phyloP scores from a whole-genome alignment of 2,113 vertebrate species.

The Xiphias gladius region DNA sequence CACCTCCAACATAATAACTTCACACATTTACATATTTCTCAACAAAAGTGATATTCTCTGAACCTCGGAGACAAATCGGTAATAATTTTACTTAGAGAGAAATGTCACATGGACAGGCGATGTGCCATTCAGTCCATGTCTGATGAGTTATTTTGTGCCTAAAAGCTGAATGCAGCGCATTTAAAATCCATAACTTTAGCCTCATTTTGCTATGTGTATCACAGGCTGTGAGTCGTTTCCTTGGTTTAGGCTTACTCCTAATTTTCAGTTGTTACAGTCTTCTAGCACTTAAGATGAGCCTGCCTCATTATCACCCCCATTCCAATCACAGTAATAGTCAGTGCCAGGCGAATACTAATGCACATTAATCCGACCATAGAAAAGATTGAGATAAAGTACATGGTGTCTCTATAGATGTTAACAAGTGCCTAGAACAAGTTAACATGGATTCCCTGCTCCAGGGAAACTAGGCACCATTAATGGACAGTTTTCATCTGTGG shows the following conservation, averaged over 20 bases:
- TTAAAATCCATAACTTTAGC: conserved; percentile 52
- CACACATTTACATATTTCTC: conserved; percentile 83
- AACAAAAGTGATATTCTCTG: conserved; percentile 81
- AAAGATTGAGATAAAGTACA: conserved; percentile 50
- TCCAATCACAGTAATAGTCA: conserved; percentile 62
- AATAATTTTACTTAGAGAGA: conserved; percentile 71
- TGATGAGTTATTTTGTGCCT: conserved; percentile 70
- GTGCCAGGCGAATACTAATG: conserved; percentile 58
- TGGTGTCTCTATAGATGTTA: conserved; percentile 43
- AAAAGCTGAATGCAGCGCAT: conserved; percentile 53
- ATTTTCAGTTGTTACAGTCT: conserved; percentile 65
- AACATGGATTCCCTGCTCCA: conserved; percentile 23
- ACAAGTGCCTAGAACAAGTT: conserved; percentile 35
- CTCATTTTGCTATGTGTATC: conserved; percentile 48
- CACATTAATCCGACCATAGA: conserved; percentile 48
- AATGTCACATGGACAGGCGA: conserved; percentile 64
- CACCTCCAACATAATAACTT: conserved; percentile 82
- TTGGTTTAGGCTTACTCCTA: conserved; percentile 61
- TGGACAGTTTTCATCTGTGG: conserved; percentile 12
- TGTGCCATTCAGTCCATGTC: conserved; percentile 64
- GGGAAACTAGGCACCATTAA: conserved; percentile 20
- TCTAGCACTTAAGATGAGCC: conserved; percentile 68
- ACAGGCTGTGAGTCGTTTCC: conserved; percentile 39
- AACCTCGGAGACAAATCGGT: conserved; percentile 71
- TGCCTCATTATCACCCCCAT: conserved; percentile 67